Conservation (phyloP, 2,888 invertebrate species). For the Plemyria rubiginata region DNA sequence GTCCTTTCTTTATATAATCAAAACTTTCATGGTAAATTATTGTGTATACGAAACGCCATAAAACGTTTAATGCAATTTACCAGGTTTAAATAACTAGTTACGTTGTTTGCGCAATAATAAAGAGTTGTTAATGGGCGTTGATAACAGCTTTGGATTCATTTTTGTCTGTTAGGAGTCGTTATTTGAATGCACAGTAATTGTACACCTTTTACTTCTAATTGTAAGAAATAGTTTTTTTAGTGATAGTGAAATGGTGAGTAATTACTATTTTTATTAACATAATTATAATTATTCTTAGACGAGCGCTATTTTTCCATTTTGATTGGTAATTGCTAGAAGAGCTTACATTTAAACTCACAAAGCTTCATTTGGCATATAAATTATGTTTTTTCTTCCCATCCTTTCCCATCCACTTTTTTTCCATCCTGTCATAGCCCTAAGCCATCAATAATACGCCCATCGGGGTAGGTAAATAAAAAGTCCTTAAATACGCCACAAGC, state of each 20-base stretch:
- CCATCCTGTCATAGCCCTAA: too few relatives aligned
- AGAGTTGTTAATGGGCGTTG: constrained; percentile 15
- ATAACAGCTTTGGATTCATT: constrained; percentile 18
- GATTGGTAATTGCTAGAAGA: background rate
- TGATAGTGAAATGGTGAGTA: constrained; percentile 1
- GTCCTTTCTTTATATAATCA: too few relatives aligned
- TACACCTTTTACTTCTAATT: constrained; percentile 22
- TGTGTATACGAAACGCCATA: constrained; percentile 2
- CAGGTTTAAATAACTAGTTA: background rate
- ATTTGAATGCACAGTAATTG: constrained; percentile 19
- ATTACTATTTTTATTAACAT: background rate
- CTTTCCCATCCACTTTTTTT: too few relatives aligned
- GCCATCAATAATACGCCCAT: too few relatives aligned
- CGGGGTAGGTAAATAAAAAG: too few relatives aligned
- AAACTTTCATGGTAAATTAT: too few relatives aligned
- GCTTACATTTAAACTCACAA: too few relatives aligned
- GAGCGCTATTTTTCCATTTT: background rate
- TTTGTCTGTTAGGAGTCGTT: constrained; percentile 10
- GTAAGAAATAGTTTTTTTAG: constrained; percentile 17
- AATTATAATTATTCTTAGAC: too few relatives aligned
- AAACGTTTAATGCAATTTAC: constrained; percentile 17
- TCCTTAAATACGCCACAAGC: too few relatives aligned
- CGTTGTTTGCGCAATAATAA: constrained; percentile 12
- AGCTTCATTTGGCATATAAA: too few relatives aligned
- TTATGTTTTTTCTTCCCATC: too few relatives aligned